Base-by-base conservation (phyloP, 2,797 vertebrate species). In the Cirrhinus molitorella region DNA sequence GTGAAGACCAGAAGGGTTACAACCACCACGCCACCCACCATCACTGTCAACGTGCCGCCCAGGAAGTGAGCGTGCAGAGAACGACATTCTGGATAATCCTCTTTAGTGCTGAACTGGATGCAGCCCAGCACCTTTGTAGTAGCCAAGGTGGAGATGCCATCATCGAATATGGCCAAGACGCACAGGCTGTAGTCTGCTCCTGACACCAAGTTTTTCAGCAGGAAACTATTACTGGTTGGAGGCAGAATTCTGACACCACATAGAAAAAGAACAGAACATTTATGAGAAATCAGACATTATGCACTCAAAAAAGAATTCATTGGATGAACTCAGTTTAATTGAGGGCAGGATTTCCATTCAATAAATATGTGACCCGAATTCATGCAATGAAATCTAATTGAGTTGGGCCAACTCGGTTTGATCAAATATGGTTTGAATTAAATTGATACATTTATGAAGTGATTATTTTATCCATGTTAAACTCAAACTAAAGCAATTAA, bases 1-100 rank as follows among this genome's bases (percentile, higher is more conserved):
- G 96, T 97, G 91, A 98, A 98, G 88, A 98, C 96, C 79, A 98
- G 94, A 76, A 98, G 88, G 51, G 96, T 96, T 51, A 96, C 97
- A 21, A 98, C 97, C 1, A 97, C 95, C 47, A 97, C 94, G 0
- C 97, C 97, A 0, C 97, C 97, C 3, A 97, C 96, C 14, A 96
- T 92, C 85, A 98, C 96, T 0, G 96, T 98, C 90, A 98, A 94
- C 0, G 97, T 98, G 63, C 97, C 97, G 0, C 97, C 97, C 86
- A 98, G 92, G 93, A 98, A 97, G 71, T 97, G 97, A 80, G 96
- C 96, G 59, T 97, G 96, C 49, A 98, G 95, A 7, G 96, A 96
- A 31, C 95, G 97, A 91, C 97, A 98, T 70, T 96, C 94, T 74
- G 96, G 96, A 67, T 95, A 96, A 86, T 96, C 94, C 47, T 97